Percentiles rank a stretch among this genome's conserved stretches.
Conservation (phyloP, 2,888 invertebrate genomes). For the Scaeva pyrastri region DNA sequence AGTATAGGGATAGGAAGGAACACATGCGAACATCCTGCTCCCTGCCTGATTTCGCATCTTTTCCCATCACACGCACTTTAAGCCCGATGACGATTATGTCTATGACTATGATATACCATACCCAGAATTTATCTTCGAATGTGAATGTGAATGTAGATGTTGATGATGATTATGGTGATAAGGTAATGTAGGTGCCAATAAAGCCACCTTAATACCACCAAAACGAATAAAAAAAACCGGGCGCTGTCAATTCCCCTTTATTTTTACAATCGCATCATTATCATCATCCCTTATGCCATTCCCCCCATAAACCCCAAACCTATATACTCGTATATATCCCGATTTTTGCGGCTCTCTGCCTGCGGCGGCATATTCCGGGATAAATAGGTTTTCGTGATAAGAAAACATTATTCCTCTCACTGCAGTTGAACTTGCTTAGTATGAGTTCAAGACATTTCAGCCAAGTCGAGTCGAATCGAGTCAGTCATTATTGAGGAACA, state of each 20-base stretch:
- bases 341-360: neutral
- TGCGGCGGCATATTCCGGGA: conserved; percentile 68
- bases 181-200: conserved; percentile 75
- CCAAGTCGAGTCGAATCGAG: conserved; percentile 63
- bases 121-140: conserved; percentile 37
- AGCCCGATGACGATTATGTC: conserved; percentile 62
- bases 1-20: too few species aligned
- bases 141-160: conserved; percentile 26
- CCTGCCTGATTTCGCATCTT: too few species aligned
- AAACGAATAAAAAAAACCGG: conserved; percentile 38
- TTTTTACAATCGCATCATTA: conserved; percentile 74
- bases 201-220: conserved; percentile 68
- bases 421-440: conserved; percentile 55
- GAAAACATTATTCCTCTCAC: conserved; percentile 77
- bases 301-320: too few species aligned
- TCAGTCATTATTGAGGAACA: conserved; percentile 39
- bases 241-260: conserved; percentile 69
- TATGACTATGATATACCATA: conserved; percentile 40
- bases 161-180: conserved; percentile 70
- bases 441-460: conserved; percentile 57
- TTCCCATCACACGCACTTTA: conserved; percentile 21
- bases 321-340: neutral
- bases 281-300: conserved; percentile 66
- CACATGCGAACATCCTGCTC: too few species aligned
- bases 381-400: conserved; percentile 81